These are phyloP conservation scores for Drosophila maculinotata DNA, from an alignment of 2,888 invertebrate species.

Conservation along the genomic window DNA sequence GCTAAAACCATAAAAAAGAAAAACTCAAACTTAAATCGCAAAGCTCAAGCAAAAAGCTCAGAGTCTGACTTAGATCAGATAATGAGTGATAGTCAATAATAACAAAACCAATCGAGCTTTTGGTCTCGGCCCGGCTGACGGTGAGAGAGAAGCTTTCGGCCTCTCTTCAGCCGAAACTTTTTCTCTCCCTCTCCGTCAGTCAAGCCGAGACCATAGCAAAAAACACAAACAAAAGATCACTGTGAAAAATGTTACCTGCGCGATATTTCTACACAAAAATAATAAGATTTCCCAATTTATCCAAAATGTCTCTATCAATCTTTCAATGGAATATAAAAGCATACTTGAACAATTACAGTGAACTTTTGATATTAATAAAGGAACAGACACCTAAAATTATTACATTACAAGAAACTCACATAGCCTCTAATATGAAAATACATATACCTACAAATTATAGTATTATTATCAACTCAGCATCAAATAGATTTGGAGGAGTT, in stretches of 20 bases:
- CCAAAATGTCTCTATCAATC: not conserved
- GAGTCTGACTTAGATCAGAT: too few relatives aligned
- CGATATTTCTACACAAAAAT: too few relatives aligned
- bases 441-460: too few relatives aligned
- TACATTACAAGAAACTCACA: slow-evolving; percentile 8
- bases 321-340: slow-evolving; percentile 1
- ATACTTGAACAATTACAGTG: slow-evolving; percentile 9
- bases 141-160: not conserved
- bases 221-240: slow-evolving; percentile 1
- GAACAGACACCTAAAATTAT: not conserved
- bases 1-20: too few relatives aligned
- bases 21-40: not conserved
- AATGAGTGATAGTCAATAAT: not conserved
- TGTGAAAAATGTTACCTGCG: too few relatives aligned
- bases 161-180: not conserved
- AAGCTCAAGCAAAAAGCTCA: not conserved
- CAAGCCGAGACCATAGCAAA: not conserved
- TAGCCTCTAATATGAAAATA: too few relatives aligned
- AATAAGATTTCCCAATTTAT: not conserved
- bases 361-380: slow-evolving; percentile 7
- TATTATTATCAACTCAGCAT: not conserved
- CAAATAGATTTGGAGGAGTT: slow-evolving; percentile 18
- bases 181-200: not conserved
- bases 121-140: not conserved
- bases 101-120: not conserved